phyloP scores from a whole-genome alignment of 1,140 invertebrate genomes.

The Melipona quadrifasciata region DNA sequence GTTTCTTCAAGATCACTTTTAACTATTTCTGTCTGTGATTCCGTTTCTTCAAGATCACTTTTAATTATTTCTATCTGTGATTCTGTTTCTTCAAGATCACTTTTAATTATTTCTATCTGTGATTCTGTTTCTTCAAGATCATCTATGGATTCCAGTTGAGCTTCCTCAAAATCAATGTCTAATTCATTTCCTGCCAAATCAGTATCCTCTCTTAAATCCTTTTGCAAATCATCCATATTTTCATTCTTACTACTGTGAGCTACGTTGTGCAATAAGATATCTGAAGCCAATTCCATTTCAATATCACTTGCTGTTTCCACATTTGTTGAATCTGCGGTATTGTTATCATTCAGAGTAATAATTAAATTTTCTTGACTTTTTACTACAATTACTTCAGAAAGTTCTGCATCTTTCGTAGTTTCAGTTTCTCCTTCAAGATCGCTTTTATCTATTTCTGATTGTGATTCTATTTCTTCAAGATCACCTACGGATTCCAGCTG shows the following conservation, averaged over 20 bases:
- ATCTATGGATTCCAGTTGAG: conserved; percentile 50
- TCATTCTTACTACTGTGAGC: conserved; percentile 21
- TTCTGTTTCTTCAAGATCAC: no score
- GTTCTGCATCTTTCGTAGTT: background rate
- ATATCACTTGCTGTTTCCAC: background rate
- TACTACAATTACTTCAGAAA: background rate
- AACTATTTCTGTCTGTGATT: background rate
- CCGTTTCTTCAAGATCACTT: no score
- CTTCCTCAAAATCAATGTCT: conserved; percentile 35
- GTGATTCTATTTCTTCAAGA: conserved; percentile 48
- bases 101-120: no score
- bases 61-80: no score
- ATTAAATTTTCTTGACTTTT: background rate
- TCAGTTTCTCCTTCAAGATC: conserved; percentile 4
- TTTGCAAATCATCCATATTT: background rate
- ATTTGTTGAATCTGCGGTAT: background rate
- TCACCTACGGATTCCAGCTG: conserved; percentile 53
- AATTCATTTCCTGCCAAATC: background rate
- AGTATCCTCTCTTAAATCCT: background rate
- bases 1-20: conserved; percentile 50
- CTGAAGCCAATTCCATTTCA: conserved; percentile 36
- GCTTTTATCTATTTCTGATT: background rate
- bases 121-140: conserved; percentile 48
- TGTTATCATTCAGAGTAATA: background rate
- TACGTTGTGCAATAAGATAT: conserved; percentile 31